Evolutionary conservation across 2,113 vertebrate genomes (phyloP), one percentile per base, ranked within the genome.

Genomic region (Nematolebias whitei): DNA sequence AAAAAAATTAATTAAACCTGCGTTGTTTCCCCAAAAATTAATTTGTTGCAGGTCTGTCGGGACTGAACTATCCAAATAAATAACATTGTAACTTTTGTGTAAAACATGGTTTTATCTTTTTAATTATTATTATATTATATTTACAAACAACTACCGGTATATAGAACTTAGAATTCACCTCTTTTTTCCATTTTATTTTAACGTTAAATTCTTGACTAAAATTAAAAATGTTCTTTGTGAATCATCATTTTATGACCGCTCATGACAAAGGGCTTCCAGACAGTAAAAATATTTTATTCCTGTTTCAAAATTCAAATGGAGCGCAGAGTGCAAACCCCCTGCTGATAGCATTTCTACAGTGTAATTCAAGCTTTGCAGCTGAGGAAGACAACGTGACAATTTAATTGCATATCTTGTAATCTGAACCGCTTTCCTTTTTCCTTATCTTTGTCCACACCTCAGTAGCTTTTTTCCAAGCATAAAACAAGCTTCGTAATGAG

Each of bases 301-400:
- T 66, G 26, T 68, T 68, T 57, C n/a, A 24, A 74, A 78, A 81
- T 77, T 69, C 62, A 74, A 82, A 84, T 78, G 50, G 75, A 72
- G 39, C 35, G 29, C 59, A 73, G 63, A 29, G 40, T 26, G 32
- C 39, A 19, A 48, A 41, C 39, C 15, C 49, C n/a, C 35, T 20
- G 18, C 52, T 54, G 29, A 80, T 61, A 58, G 64, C 63, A 75
- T 74, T 78, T 60, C 53, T 44, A 50, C 65, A 12, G 24, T 72
- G 58, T 74, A 66, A 76, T 72, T 78, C 50, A 38, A 65, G 63
- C 35, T 54, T 35, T 39, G 68, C 47, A 41, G 52, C 60, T 44
- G 40, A 52, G 56, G 43, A 69, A 52, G 54, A 57, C 77, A 79
- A 67, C 71, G 83, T 86, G 75, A 85, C 81, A 61, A 74, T 83